Evolutionary conservation across 1,140 invertebrate species (phyloP).

Genomic region (Apis mellifera): DNA sequence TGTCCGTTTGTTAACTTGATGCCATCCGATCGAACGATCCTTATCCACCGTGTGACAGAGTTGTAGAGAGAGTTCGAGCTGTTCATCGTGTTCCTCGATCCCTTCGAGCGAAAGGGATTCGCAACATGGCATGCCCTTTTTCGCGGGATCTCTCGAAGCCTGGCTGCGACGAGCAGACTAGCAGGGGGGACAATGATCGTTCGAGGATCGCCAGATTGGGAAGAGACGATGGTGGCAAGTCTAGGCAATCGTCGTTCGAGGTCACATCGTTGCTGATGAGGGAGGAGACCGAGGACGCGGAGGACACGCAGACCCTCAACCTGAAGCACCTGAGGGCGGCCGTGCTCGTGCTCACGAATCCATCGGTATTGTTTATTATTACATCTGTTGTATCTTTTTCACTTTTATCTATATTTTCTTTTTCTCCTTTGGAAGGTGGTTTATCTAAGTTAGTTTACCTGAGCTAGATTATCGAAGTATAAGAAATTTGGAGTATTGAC

Average conservation of each 20-base stretch:
- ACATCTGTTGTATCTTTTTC: neutral
- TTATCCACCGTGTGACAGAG: neutral
- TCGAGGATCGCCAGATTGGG: constrained; percentile 45
- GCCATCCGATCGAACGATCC: constrained; percentile 1
- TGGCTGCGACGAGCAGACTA: constrained; percentile 36
- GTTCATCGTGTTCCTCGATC: neutral
- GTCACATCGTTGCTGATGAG: constrained; percentile 76
- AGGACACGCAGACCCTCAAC: constrained; percentile 82
- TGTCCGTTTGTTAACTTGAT: constrained; percentile 17
- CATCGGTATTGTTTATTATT: constrained; percentile 78
- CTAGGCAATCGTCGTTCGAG: constrained; percentile 81
- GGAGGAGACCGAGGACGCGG: constrained; percentile 80
- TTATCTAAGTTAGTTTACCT: too few species aligned
- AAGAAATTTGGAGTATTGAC: too few species aligned
- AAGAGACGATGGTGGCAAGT: constrained; percentile 67
- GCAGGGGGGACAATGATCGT: constrained; percentile 48
- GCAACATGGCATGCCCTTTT: constrained; percentile 78
- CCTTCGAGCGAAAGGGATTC: neutral
- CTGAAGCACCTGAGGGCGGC: constrained; percentile 83
- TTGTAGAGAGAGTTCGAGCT: neutral
- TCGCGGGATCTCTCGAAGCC: constrained; percentile 69
- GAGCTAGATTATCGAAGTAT: too few species aligned
- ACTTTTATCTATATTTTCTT: neutral
- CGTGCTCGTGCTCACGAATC: constrained; percentile 82
- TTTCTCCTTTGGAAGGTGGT: too few species aligned